phyloP scores from a whole-genome alignment of 1,140 invertebrate genomes.

The Leucophenga varia region DNA sequence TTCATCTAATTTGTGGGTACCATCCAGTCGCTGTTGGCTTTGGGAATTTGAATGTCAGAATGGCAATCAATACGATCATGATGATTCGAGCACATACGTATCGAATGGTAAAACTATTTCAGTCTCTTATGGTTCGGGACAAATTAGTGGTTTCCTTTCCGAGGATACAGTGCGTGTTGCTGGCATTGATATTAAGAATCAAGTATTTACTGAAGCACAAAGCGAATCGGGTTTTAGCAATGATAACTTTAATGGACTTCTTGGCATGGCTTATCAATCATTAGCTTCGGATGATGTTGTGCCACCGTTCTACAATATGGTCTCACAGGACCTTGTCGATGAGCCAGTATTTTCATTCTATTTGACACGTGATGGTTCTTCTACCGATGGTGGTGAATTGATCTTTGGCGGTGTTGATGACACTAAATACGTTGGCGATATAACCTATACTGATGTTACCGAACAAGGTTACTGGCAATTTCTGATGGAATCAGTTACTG shows the following conservation, averaged over 20 bases:
- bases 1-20: constrained; percentile 96
- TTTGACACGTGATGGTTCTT: constrained; percentile 65
- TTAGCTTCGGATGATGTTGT: constrained; percentile 86
- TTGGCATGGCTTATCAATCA: constrained; percentile 82
- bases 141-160: constrained; percentile 89
- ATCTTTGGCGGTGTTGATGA: constrained; percentile 25
- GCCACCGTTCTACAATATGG: constrained; percentile 93
- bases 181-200: constrained; percentile 67
- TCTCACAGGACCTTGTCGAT: constrained; percentile 77
- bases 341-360: constrained; percentile 93
- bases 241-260: constrained; percentile 94
- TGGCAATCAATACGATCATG: constrained; percentile 91
- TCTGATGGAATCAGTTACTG: constrained; percentile 11
- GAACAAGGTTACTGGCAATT: constrained; percentile 32
- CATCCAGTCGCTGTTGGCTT: constrained; percentile 84
- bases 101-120: constrained; percentile 86
- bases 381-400: constrained; percentile 18
- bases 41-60: constrained; percentile 83
- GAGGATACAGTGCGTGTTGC: constrained; percentile 74
- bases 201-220: constrained; percentile 94
- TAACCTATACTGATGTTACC: constrained; percentile 26
- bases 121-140: constrained; percentile 93
- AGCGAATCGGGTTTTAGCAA: constrained; percentile 91
- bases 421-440: constrained; percentile 15
- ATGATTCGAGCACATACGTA: constrained; percentile 77